Percentiles rank a stretch among this genome's conserved stretches.
These are phyloP conservation scores for Campoletis raptor DNA, from an alignment of 2,888 invertebrate species.

Conservation along the genomic window DNA sequence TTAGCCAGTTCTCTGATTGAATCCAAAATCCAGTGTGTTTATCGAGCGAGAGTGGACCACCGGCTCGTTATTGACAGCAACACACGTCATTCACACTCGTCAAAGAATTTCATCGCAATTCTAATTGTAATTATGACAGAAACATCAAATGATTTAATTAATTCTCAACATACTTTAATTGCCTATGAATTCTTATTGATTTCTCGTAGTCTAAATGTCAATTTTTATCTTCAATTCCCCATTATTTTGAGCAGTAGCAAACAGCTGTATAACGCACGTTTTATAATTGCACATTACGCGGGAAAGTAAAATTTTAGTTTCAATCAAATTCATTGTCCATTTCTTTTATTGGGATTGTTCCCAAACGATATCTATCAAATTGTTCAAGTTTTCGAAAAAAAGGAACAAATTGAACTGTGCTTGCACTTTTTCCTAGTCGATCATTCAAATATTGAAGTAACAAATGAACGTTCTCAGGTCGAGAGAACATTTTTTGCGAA, in stretches of 20 bases:
- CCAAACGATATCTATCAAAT: not conserved
- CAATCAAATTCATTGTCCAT: not conserved
- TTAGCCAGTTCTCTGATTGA: constrained; percentile 2
- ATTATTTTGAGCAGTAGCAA: not conserved
- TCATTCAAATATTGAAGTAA: no score
- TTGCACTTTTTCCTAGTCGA: not conserved
- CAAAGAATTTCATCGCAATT: constrained; percentile 30
- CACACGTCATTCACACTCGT: constrained; percentile 14
- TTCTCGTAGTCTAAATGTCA: constrained; percentile 7
- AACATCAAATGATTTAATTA: constrained; percentile 17
- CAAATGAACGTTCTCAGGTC: no score
- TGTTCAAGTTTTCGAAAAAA: not conserved
- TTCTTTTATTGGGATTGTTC: no score
- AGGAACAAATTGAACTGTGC: not conserved
- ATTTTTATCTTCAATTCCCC: not conserved
- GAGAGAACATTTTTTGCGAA: not conserved
- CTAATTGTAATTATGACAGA: constrained; percentile 57
- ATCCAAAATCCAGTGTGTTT: constrained; percentile 18
- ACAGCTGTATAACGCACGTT: constrained; percentile 3
- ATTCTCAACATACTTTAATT: not conserved
- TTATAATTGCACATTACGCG: not conserved
- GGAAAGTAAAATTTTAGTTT: constrained; percentile 3
- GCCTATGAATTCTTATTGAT: constrained; percentile 22
- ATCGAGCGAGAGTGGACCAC: constrained; percentile 57
- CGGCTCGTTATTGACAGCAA: constrained; percentile 26